Evolutionary conservation across 1,140 invertebrate species (phyloP).

Genomic region (Calliphora vicina): DNA sequence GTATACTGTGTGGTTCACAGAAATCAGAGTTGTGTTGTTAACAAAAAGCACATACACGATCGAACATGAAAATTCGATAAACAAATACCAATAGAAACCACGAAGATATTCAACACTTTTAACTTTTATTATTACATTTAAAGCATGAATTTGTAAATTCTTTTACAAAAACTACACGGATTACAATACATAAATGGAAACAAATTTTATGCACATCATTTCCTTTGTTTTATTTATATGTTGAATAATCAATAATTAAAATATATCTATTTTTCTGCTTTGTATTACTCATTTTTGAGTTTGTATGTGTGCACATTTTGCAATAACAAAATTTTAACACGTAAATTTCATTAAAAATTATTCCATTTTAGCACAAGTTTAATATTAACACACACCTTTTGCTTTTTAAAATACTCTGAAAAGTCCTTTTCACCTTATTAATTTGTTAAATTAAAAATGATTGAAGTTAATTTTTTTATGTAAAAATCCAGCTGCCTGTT

Average conservation of each 20-base stretch:
- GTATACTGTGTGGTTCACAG: neutral
- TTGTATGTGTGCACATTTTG: constrained; percentile 4
- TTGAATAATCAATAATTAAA: constrained; percentile 34
- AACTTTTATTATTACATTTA: neutral
- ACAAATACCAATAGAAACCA: neutral
- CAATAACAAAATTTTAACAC: constrained; percentile 18
- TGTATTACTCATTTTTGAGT: constrained; percentile 17
- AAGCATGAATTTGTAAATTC: neutral
- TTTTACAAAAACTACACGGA: neutral
- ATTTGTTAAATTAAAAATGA: neutral
- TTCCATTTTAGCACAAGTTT: neutral
- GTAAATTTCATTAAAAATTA: neutral
- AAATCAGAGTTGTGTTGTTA: neutral
- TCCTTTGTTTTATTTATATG: constrained; percentile 10
- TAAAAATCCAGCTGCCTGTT: constrained; percentile 27
- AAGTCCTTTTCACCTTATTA: neutral
- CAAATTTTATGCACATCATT: neutral
- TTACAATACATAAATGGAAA: neutral
- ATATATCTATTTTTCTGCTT: neutral
- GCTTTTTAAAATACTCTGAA: neutral
- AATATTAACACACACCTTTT: constrained; percentile 7
- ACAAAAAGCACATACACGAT: neutral
- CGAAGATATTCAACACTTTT: neutral
- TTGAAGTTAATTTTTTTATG: neutral
- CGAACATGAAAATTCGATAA: neutral